A percentile compares a stretch with the other conserved stretches of the same genome.
Evolutionary conservation across 2,888 invertebrate species (phyloP).

Genomic region (Dicranocentrus wangi): DNA sequence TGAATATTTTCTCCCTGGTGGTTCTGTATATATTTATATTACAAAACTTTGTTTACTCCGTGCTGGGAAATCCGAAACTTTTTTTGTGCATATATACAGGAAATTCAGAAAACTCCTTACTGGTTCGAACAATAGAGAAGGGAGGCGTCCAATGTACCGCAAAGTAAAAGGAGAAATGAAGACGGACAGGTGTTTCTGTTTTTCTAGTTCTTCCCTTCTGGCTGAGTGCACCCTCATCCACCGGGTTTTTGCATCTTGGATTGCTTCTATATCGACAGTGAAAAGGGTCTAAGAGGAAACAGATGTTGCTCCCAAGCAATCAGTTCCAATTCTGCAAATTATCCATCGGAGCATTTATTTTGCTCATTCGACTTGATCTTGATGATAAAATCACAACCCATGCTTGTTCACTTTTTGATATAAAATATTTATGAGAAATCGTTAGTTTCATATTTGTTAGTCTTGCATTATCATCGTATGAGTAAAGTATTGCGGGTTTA

Average conservation of each 20-base stretch:
- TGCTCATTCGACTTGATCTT: neutral
- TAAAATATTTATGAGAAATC: no score
- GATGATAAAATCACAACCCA: neutral
- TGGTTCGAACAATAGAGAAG: constrained; percentile 4
- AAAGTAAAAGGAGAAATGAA: neutral
- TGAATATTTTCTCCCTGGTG: no score
- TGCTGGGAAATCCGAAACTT: no score
- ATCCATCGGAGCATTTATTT: neutral
- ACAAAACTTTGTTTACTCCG: no score
- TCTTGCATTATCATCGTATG: no score
- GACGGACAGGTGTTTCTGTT: constrained; percentile 2
- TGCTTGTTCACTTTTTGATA: no score
- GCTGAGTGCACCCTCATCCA: constrained; percentile 2
- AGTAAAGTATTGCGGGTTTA: no score
- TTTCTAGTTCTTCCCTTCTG: neutral
- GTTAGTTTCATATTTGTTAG: neutral
- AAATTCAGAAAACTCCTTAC: no score
- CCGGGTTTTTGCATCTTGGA: neutral
- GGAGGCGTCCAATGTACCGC: neutral
- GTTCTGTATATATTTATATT: no score
- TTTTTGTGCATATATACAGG: no score
- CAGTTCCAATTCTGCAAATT: constrained; percentile 15
- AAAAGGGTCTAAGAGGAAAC: neutral
- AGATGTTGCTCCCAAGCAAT: constrained; percentile 8
- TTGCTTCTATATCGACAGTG: neutral